Evolutionary conservation across 2,888 invertebrate species (phyloP), one percentile per base, ranked within the genome.

Genomic region (Lasioglossum pauxillum): DNA sequence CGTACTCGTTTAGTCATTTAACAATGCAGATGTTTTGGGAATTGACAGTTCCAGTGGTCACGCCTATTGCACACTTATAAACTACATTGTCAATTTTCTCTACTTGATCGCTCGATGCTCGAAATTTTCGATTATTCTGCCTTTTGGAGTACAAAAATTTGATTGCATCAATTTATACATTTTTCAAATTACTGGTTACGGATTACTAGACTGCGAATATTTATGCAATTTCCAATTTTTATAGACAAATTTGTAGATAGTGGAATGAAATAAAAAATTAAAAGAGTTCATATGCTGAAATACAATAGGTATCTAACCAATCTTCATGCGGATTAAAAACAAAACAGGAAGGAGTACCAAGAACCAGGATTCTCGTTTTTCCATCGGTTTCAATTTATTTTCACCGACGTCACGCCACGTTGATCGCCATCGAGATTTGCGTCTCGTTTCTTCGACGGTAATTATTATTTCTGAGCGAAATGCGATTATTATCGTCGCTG

Each of bases 381-480:
- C 53, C 80, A 73, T 64, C 38, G 46, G 73, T 77, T 81, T 77
- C 77, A 77, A 81, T 84, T 77, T 60, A 35, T 67, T 67, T 67
- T 67, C 35, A 67, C 67, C 76, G 60, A 67, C 69, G 23, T 57
- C 57, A 27, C 77, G 73, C 80, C 83, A 82, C 78, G 82, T 72
- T 75, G 72, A 75, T 53, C 49, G 60, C 44, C 69, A 35, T 72
- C n/a, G 78, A 60, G 74, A 71, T 64, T 12, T 7, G 60, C 60
- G 35, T 67, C 38, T 69, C 71, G 60, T 60, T 60, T 31, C 72
- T 41, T 46, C 7, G 23, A 14, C 69, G 35, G 35, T 27, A 78
- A 84, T 78, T 71, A 82, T 75, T 79, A 85, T 76, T 79, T 38
- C 75, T 27, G 46, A 72, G 44, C 44, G 75, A 78, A 72, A 67